These are phyloP conservation scores for Syngnathus typhle DNA, from an alignment of 2,113 vertebrate genomes.

Conservation along the genomic window DNA sequence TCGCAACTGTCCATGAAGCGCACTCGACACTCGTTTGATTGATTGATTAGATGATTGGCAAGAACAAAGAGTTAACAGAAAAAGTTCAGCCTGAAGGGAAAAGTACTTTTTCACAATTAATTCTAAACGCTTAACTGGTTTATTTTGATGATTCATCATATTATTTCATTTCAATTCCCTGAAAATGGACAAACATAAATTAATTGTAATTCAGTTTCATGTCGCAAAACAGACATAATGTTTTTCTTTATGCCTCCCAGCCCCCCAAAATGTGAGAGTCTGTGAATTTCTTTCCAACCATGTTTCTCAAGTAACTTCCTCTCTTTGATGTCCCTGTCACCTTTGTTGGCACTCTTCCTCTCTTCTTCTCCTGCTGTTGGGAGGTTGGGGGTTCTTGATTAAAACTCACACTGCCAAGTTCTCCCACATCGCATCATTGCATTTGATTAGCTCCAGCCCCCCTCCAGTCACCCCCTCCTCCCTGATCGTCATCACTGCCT, in stretches of 20 bases:
- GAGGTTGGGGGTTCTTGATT: slow-evolving; percentile 35
- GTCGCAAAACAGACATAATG: too few relatives aligned
- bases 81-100: background rate
- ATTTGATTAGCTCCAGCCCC: slow-evolving; percentile 58
- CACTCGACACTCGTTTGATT: too few relatives aligned
- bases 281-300: background rate
- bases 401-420: slow-evolving; percentile 39
- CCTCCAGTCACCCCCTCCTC: slow-evolving; percentile 36
- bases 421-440: slow-evolving; percentile 54
- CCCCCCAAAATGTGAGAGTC: background rate
- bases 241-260: too few relatives aligned
- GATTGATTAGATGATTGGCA: background rate
- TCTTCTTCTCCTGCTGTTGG: slow-evolving; percentile 20
- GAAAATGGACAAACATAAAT: too few relatives aligned
- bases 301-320: background rate
- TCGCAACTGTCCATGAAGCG: too few relatives aligned
- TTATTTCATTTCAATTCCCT: too few relatives aligned
- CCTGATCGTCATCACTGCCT: slow-evolving; percentile 45
- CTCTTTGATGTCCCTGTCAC: background rate
- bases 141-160: too few relatives aligned
- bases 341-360: slow-evolving; percentile 5
- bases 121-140: too few relatives aligned
- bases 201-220: too few relatives aligned
- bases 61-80: background rate
- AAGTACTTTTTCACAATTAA: background rate